A percentile compares a stretch with the other conserved stretches of the same genome.
These are phyloP conservation scores for Drosophila kohkoa DNA, from an alignment of 1,140 invertebrate species.

Conservation along the genomic window DNA sequence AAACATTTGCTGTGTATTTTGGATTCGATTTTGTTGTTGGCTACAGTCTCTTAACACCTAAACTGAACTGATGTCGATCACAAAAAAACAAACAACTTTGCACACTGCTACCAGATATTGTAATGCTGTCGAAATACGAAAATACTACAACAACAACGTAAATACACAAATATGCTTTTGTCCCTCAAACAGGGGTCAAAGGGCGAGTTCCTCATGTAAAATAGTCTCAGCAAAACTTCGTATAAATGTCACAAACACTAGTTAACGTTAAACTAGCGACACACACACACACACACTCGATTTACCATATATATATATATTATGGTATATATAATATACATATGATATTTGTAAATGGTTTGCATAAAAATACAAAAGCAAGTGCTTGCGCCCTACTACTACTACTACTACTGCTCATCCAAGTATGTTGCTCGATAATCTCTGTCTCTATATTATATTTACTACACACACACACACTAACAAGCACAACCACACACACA, in stretches of 20 bases:
- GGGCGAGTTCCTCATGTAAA: neutral
- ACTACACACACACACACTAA: constrained; percentile 10
- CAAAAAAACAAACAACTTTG: neutral
- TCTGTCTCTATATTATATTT: constrained; percentile 42
- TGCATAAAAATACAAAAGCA: constrained; percentile 46
- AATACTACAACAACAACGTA: neutral
- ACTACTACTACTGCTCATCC: constrained; percentile 30
- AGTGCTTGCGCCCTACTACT: constrained; percentile 46
- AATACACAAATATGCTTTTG: neutral
- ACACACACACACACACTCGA: neutral
- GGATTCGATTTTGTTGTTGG: constrained; percentile 22
- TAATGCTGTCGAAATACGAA: neutral
- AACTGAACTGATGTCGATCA: neutral
- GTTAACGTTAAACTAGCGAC: constrained; percentile 21
- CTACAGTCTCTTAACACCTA: neutral
- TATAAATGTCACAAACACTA: constrained; percentile 17
- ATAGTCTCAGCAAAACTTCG: constrained; percentile 9
- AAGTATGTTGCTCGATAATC: constrained; percentile 47
- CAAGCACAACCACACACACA: constrained; percentile 1
- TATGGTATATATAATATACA: constrained; percentile 10
- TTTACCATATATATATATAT: constrained; percentile 12
- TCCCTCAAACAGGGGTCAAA: neutral
- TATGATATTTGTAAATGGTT: constrained; percentile 43
- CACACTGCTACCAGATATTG: constrained; percentile 9
- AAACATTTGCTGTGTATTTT: neutral